These are phyloP conservation scores for Hafferia zeledoni DNA, from an alignment of 2,797 vertebrate genomes.

Conservation along the genomic window DNA sequence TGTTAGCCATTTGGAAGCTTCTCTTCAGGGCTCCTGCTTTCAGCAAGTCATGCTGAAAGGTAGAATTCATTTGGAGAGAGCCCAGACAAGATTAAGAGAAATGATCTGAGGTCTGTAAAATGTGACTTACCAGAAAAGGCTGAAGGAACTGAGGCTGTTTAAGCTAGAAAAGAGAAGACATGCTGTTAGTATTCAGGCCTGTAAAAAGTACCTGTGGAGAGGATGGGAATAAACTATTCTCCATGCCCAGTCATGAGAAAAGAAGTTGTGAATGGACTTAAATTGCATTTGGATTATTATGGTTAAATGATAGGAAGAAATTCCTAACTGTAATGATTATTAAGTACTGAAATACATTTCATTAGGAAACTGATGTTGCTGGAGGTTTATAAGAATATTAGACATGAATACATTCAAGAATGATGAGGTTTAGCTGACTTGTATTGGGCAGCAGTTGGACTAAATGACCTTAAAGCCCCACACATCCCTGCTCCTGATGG, in stretches of 20 bases:
- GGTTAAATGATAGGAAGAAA: background rate
- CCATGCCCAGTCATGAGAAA: background rate
- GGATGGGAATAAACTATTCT: background rate
- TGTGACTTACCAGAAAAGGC: background rate
- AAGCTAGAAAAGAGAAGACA: background rate
- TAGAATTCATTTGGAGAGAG: background rate
- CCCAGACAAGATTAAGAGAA: constrained; percentile 2
- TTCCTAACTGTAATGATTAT: background rate
- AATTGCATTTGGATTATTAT: constrained; percentile 9
- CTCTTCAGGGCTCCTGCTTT: background rate
- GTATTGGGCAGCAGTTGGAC: background rate
- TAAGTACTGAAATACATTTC: background rate
- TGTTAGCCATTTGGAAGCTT: constrained; percentile 23
- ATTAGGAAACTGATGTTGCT: background rate
- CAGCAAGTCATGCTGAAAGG: background rate
- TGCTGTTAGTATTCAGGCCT: background rate
- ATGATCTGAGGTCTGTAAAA: constrained; percentile 11
- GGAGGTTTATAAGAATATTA: background rate
- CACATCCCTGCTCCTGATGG: background rate
- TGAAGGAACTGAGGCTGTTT: background rate
- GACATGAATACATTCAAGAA: background rate
- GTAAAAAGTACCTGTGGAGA: background rate
- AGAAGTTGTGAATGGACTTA: background rate
- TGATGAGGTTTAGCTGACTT: background rate
- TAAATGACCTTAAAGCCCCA: background rate